Conservation (phyloP, 2,113 vertebrate species). For the Zosterops lateralis region DNA sequence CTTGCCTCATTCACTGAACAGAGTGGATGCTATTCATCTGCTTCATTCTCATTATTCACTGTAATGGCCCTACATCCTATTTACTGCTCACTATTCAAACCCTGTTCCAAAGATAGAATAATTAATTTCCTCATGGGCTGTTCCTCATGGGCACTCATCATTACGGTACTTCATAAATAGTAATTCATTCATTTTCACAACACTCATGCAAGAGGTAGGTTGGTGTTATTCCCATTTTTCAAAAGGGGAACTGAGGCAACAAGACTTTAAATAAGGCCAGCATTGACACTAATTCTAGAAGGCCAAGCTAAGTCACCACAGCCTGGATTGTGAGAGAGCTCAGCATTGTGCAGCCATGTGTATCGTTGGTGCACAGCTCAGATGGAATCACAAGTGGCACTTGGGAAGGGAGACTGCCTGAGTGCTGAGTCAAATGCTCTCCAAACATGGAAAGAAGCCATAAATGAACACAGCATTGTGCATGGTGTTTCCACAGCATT, state of each 20-base stretch:
- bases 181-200: constrained; percentile 63
- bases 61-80: constrained; percentile 56
- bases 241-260: constrained; percentile 29
- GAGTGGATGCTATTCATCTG: constrained; percentile 9
- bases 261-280: background rate
- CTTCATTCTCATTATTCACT: constrained; percentile 50
- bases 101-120: constrained; percentile 56
- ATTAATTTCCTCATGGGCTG: constrained; percentile 66
- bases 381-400: background rate
- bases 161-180: constrained; percentile 63
- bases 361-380: fast-evolving
- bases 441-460: background rate
- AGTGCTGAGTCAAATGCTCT: background rate
- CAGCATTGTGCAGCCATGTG: fast-evolving
- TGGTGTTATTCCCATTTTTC: constrained; percentile 23
- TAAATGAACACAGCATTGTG: background rate
- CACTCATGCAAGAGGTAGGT: background rate
- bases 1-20: background rate
- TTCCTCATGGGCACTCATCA: constrained; percentile 61
- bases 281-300: background rate
- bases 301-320: background rate
- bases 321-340: background rate
- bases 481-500: background rate
- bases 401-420: background rate
- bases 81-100: constrained; percentile 62